phyloP scores from a whole-genome alignment of 2,797 vertebrate species.

The Neosilurus hyrtlii region DNA sequence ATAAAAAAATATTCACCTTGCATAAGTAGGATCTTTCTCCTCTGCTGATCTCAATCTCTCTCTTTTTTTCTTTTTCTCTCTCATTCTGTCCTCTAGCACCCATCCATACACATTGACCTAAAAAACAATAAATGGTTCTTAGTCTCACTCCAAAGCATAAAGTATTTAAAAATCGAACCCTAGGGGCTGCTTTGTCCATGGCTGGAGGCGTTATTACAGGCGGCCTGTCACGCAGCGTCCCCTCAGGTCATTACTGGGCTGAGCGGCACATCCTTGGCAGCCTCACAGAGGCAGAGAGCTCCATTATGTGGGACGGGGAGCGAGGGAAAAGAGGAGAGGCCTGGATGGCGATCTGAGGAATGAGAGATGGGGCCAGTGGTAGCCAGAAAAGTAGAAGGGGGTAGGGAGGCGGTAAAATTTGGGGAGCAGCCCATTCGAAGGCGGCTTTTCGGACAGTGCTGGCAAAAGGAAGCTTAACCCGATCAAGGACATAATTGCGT shows the following conservation, averaged over 20 bases:
- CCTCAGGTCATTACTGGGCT: slow-evolving; percentile 80
- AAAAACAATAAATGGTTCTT: slow-evolving; percentile 72
- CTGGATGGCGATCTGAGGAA: slow-evolving; percentile 59
- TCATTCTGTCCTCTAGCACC: slow-evolving; percentile 39
- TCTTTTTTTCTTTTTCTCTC: slow-evolving; percentile 9
- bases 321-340: slow-evolving; percentile 54
- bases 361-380: slow-evolving; percentile 56
- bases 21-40: slow-evolving; percentile 43
- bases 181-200: slow-evolving; percentile 79
- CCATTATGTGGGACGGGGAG: slow-evolving; percentile 76
- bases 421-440: slow-evolving; percentile 63
- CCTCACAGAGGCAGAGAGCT: slow-evolving; percentile 69
- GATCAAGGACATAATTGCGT: slow-evolving; percentile 78
- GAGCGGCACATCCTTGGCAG: slow-evolving; percentile 72
- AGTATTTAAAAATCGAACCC: slow-evolving; percentile 85
- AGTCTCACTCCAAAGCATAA: slow-evolving; percentile 75
- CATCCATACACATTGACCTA: slow-evolving; percentile 60
- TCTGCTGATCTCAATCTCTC: slow-evolving; percentile 22
- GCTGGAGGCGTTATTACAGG: slow-evolving; percentile 81
- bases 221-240: slow-evolving; percentile 78
- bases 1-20: slow-evolving; percentile 44
- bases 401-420: slow-evolving; percentile 43
- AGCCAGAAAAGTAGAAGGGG: slow-evolving; percentile 41
- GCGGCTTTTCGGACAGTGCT: slow-evolving; percentile 57
- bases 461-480: slow-evolving; percentile 74